Base-by-base conservation (phyloP, 2,797 vertebrate species). In the Erpetoichthys calabaricus region DNA sequence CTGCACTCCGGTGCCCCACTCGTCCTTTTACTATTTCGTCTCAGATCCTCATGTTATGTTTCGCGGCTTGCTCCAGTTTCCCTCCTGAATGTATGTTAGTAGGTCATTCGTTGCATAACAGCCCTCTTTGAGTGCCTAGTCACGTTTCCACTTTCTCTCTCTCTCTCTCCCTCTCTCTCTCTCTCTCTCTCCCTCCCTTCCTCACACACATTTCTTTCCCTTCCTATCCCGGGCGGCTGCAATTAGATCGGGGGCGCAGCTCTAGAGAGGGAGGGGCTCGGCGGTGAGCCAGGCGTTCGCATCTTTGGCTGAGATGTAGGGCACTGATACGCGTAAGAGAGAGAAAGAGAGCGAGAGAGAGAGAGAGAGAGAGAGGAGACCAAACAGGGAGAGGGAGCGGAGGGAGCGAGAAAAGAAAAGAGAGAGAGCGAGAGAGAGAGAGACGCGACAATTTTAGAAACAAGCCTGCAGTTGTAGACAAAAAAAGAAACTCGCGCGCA, bases 91-190 rank as follows among this genome's bases (percentile, higher is more conserved):
- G 79, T 87, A 81, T 87, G 85, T 86, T 86, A 87, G 85, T 87
- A 82, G 85, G 85, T 87, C 85, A 87, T 81, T 73, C 74, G 84
- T 86, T 87, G 85, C 84, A 83, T 86, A 86, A 87, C 81, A 81
- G 71, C 76, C 74, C 72, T 77, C 84, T 83, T 79, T 76, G 77
- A 75, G 73, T 83, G 82, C 80, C 81, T 79, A 70, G 81, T 85
- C 81, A 84, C 81, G 81, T 84, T 84, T 82, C 79, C 63, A 64
- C 79, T 81, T 69, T 77, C 71, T 75, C 75, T 62, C 57, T 56
- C 61, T 57, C 63, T 60, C 58, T 62, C 67, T 62, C 64, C 63
- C 67, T 69, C 62, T 65, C 58, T 60, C 60, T 45, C 66, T 61
- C 76, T 73, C 69, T 71, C 51, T 66, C 68, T 67, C 67, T 65